Conservation (phyloP, 2,797 vertebrate species). For the Etheostoma perlongum region DNA sequence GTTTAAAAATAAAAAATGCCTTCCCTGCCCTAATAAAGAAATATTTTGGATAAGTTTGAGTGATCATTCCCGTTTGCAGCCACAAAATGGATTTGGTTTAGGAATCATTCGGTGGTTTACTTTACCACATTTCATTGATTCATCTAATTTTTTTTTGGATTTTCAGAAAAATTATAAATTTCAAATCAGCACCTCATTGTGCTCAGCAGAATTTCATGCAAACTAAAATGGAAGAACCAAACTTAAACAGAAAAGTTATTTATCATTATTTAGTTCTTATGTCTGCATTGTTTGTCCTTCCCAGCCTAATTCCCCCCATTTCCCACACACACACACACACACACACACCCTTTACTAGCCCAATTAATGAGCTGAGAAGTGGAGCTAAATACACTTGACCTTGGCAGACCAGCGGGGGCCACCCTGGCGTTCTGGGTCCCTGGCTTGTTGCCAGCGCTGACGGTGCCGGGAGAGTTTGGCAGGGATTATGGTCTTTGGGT, state of each 20-base stretch:
- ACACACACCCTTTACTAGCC: conserved; percentile 15
- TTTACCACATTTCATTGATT: too few relatives aligned
- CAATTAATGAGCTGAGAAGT: conserved; percentile 50
- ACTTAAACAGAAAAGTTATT: not conserved
- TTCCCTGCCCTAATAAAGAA: too few relatives aligned
- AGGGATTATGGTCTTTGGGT: conserved; percentile 71
- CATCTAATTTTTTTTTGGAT: too few relatives aligned
- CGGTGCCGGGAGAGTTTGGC: conserved; percentile 68
- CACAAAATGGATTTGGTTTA: too few relatives aligned
- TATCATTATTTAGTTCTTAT: conserved; percentile 11
- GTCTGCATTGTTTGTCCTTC: conserved; percentile 27
- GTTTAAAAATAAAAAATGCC: too few relatives aligned
- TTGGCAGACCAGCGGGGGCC: conserved; percentile 66
- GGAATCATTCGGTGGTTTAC: too few relatives aligned
- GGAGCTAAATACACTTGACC: conserved; percentile 78
- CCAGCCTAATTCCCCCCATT: too few relatives aligned
- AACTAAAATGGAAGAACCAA: too few relatives aligned
- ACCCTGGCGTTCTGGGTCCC: conserved; percentile 42
- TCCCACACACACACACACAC: not conserved
- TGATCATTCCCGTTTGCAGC: too few relatives aligned
- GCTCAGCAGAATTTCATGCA: too few relatives aligned
- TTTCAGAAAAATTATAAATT: too few relatives aligned
- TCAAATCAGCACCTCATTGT: not conserved
- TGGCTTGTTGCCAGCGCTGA: conserved; percentile 66
- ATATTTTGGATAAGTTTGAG: too few relatives aligned